Percentiles rank a stretch among this genome's conserved stretches.
Conservation (phyloP, 2,888 invertebrate genomes). For the Tubulanus polymorphus region DNA sequence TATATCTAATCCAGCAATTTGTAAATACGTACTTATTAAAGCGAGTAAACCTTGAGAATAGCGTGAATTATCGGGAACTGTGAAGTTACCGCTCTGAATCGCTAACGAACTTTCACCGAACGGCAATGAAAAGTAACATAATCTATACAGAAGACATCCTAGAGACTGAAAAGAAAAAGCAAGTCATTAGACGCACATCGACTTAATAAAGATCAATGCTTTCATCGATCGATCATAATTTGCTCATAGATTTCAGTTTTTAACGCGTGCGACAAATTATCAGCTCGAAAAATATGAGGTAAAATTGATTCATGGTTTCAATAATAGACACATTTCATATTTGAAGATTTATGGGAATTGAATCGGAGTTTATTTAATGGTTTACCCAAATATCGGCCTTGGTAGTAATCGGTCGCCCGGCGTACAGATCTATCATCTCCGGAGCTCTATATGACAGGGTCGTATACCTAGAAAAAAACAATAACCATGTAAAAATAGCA, state of each 20-base stretch:
- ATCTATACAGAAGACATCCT: conserved; percentile 81
- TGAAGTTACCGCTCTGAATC: conserved; percentile 83
- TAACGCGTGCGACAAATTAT: too few species aligned
- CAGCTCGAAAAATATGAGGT: too few species aligned
- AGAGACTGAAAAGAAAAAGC: conserved; percentile 64
- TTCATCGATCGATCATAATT: too few species aligned
- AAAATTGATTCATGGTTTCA: too few species aligned
- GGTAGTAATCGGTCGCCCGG: conserved; percentile 75
- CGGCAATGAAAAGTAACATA: conserved; percentile 84
- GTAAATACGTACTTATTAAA: conserved; percentile 64
- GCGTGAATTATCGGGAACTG: conserved; percentile 75
- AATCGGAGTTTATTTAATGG: not conserved
- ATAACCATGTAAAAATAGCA: too few species aligned
- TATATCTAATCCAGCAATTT: not conserved
- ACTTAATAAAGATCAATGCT: too few species aligned
- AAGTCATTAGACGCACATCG: too few species aligned
- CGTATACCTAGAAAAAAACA: conserved; percentile 63
- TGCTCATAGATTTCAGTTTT: too few species aligned
- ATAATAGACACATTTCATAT: too few species aligned
- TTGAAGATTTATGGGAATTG: too few species aligned
- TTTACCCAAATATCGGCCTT: conserved; percentile 84
- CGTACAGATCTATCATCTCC: conserved; percentile 90
- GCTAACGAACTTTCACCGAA: conserved; percentile 91
- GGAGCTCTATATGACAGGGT: conserved; percentile 85
- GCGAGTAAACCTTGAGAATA: conserved; percentile 69